Base-by-base conservation (phyloP, 2,797 vertebrate genomes). In the Oreochromis grahami region DNA sequence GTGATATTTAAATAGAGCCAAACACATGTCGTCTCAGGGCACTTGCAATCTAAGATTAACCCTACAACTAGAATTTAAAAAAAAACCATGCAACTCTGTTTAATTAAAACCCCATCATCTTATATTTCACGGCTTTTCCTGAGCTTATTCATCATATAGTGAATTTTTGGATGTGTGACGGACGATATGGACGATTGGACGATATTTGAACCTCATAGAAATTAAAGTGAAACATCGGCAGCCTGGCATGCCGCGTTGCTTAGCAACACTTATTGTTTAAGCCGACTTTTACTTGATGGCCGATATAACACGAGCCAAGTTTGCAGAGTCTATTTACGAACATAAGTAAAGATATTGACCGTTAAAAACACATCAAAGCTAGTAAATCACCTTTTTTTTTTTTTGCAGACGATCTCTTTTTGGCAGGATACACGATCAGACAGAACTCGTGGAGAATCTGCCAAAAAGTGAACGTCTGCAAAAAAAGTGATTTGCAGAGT, bases 281-380 rank as follows among this genome's bases (percentile, higher is more conserved):
- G 56, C 15, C 3, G 9, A 19, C 1, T 12, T 60, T 60, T 0
- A 7, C 58, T 36, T 36, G 10, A 63, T 63, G 10, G 17, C 32
- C 2, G 17, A 17, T 63, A 19, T 63, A 36, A 63, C 58, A 7
- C 32, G 32, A 36, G 32, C 0, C 32, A 63, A 63, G 0, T 63
- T 10, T 63, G 58, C 10, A 0, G 32, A 63, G 32, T 63, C 58
- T 63, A 13, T 36, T 36, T 63, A 63, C 32, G 12, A n/a, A 63
- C n/a, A 63, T n/a, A 63, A n/a, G 1, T 63, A 36, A 36, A 63
- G 9, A 60, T 36, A n/a, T n/a, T n/a, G 17, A 17, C 4, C 0
- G 1, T 63, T 60, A 60, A 60, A 60, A 60, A 36, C 32, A 60
- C 17, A 36, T 36, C n/a, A 34, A 34, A 34, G 19, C 55, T 6